Conservation (phyloP, 2,113 vertebrate species). For the Orthonyx spaldingii region DNA sequence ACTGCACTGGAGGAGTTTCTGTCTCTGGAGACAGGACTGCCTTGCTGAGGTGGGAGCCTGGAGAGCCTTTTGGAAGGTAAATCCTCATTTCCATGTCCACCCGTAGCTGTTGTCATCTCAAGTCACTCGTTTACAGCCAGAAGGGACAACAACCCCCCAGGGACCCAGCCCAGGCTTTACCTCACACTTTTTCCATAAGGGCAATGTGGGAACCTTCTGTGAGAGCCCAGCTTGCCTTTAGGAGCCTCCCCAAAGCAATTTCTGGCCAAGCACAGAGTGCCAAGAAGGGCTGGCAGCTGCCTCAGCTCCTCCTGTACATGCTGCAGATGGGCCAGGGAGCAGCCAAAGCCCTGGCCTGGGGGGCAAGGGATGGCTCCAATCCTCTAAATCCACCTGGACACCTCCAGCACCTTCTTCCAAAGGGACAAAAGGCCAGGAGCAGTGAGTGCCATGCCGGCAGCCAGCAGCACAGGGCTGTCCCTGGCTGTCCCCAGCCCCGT, state of each 20-base stretch:
- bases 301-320: not conserved
- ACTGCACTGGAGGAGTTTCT: rapidly evolving
- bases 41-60: not conserved
- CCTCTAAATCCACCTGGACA: not conserved
- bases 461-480: not conserved
- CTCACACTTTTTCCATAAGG: not conserved
- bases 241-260: not conserved
- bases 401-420: not conserved
- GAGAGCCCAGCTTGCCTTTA: not conserved
- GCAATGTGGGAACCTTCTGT: not conserved
- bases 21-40: not conserved
- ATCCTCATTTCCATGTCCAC: not conserved
- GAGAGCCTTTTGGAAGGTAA: not conserved
- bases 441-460: rapidly evolving
- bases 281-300: not conserved
- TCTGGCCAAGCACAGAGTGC: not conserved
- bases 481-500: not conserved
- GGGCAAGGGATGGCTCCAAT: not conserved
- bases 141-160: not conserved
- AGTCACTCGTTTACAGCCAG: not conserved
- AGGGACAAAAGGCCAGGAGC: not conserved
- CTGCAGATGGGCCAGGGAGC: not conserved
- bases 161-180: not conserved
- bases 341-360: not conserved
- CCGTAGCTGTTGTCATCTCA: not conserved